phyloP scores from a whole-genome alignment of 2,113 vertebrate genomes.

The Mobula hypostoma region DNA sequence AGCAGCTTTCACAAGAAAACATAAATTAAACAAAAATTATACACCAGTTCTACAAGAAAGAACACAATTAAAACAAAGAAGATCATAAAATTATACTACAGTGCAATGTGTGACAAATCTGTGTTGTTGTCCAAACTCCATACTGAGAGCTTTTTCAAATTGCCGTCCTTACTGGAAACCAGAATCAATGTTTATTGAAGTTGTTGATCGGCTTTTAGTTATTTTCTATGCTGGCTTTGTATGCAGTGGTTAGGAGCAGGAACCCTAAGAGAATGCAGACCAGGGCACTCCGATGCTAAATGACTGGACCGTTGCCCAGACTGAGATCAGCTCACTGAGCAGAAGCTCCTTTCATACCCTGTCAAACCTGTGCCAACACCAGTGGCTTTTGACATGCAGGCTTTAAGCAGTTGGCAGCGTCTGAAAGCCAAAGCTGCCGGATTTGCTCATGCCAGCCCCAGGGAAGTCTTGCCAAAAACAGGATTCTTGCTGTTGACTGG shows the following conservation, averaged over 20 bases:
- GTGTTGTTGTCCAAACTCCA: not conserved
- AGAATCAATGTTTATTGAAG: not conserved
- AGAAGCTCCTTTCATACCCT: not conserved
- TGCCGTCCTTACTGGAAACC: not conserved
- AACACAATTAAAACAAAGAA: too few relatives aligned
- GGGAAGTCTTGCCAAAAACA: not conserved
- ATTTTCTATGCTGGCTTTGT: not conserved
- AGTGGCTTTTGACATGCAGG: not conserved
- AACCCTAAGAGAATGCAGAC: not conserved
- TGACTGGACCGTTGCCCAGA: not conserved
- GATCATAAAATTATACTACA: not conserved
- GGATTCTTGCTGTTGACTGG: not conserved
- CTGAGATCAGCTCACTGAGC: slow-evolving; percentile 1
- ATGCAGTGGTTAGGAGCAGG: not conserved
- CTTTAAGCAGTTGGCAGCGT: not conserved
- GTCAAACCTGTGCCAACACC: not conserved
- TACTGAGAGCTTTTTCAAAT: not conserved
- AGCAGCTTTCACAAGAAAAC: too few relatives aligned
- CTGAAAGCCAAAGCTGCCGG: not conserved
- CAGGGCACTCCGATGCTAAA: not conserved
- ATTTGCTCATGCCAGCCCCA: not conserved
- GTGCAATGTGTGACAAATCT: not conserved
- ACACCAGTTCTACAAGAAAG: too few relatives aligned
- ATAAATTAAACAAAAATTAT: too few relatives aligned
- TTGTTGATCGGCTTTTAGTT: not conserved